A percentile compares a stretch with the other conserved stretches of the same genome.
These are phyloP conservation scores for Aradophagus sp. DNA, from an alignment of 1,140 invertebrate genomes.

Conservation along the genomic window DNA sequence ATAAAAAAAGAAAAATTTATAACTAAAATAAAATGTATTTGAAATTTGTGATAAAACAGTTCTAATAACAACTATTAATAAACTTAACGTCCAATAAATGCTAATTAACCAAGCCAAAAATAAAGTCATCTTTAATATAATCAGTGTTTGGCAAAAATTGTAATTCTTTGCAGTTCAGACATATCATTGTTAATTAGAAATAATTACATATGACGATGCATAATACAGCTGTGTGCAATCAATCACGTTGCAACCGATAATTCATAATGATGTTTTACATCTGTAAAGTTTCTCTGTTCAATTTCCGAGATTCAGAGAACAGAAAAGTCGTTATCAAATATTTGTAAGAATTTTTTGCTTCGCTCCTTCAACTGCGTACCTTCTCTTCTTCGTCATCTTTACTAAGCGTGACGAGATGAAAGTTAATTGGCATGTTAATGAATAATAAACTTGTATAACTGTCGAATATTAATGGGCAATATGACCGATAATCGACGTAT, in stretches of 20 bases:
- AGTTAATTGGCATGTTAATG: constrained; percentile 71
- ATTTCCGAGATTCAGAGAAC: constrained; percentile 39
- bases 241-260: background rate
- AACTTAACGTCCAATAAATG: too few relatives aligned
- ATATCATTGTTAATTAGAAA: constrained; percentile 19
- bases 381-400: constrained; percentile 39
- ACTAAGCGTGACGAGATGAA: constrained; percentile 56
- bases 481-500: constrained; percentile 52
- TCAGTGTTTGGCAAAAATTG: background rate
- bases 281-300: background rate
- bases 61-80: too few relatives aligned
- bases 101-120: too few relatives aligned
- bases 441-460: constrained; percentile 71
- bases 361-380: constrained; percentile 11
- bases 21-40: too few relatives aligned
- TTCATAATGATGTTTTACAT: background rate
- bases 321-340: constrained; percentile 36
- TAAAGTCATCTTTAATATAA: too few relatives aligned
- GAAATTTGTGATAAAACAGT: too few relatives aligned
- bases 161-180: constrained; percentile 19
- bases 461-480: constrained; percentile 56
- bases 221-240: background rate
- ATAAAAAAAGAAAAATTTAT: too few relatives aligned
- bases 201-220: constrained; percentile 27
- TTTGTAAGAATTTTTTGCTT: constrained; percentile 38